A percentile compares a stretch with the other conserved stretches of the same genome.
These are phyloP conservation scores for Cyclopterus lumpus DNA, from an alignment of 2,797 vertebrate genomes.

Conservation along the genomic window DNA sequence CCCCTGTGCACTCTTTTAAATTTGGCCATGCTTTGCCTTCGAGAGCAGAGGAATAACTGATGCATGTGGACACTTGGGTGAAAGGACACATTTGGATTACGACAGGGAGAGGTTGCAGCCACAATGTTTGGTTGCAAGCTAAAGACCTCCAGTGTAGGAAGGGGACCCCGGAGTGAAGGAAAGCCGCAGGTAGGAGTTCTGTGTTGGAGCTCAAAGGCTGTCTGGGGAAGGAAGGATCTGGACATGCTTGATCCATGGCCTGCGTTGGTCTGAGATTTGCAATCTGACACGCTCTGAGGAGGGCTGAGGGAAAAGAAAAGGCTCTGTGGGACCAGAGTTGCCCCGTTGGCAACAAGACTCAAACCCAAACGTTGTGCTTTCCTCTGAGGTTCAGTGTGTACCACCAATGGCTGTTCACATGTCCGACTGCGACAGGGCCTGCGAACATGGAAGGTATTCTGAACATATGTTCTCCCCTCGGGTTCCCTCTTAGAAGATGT, in stretches of 20 bases:
- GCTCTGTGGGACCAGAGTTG: conserved; percentile 48
- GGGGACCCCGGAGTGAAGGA: conserved; percentile 45
- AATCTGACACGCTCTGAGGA: background rate
- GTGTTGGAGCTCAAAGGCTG: conserved; percentile 16
- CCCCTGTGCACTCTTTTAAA: conserved; percentile 1
- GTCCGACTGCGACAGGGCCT: conserved; percentile 17
- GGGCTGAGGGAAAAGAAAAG: conserved; percentile 54
- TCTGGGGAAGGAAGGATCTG: conserved; percentile 34
- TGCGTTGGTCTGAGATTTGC: conserved; percentile 21
- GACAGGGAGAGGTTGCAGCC: background rate
- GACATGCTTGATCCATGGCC: conserved; percentile 15
- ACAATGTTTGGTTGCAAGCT: conserved; percentile 57
- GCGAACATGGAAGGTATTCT: conserved; percentile 14
- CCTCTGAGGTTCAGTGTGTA: conserved; percentile 50
- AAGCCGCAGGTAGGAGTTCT: conserved; percentile 22
- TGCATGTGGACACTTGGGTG: conserved; percentile 40
- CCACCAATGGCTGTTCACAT: conserved; percentile 25
- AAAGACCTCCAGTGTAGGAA: conserved; percentile 58
- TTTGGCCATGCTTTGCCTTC: conserved; percentile 34
- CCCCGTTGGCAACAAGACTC: background rate
- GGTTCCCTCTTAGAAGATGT: conserved; percentile 39
- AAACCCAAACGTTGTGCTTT: conserved; percentile 44
- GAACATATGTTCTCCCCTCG: conserved; percentile 22
- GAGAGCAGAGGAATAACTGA: conserved; percentile 32
- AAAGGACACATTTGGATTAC: conserved; percentile 16